Conservation (phyloP, 2,888 invertebrate genomes). For the Tricholauxania praeusta region DNA sequence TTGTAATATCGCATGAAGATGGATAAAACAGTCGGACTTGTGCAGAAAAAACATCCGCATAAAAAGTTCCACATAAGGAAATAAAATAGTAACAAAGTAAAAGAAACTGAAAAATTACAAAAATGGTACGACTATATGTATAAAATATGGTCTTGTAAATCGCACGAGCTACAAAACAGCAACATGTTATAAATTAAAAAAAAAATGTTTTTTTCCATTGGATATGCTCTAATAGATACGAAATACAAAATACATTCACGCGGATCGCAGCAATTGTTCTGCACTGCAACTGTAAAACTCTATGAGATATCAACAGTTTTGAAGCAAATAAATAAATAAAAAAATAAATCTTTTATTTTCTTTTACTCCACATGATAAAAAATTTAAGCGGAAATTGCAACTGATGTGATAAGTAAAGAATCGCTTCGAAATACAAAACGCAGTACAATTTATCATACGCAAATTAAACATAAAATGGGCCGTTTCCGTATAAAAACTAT, state of each 20-base stretch:
- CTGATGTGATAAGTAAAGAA: slow-evolving; percentile 9
- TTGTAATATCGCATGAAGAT: background rate
- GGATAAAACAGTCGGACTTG: background rate
- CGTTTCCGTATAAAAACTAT: too few species aligned
- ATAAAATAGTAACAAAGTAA: slow-evolving; percentile 11
- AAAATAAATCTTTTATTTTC: slow-evolving; percentile 4
- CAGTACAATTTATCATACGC: background rate
- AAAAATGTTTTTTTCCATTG: slow-evolving; percentile 10
- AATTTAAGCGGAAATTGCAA: slow-evolving; percentile 9
- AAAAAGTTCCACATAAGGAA: slow-evolving; percentile 29
- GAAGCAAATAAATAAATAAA: background rate
- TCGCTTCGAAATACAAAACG: background rate
- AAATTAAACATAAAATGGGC: too few species aligned
- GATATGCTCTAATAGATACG: slow-evolving; percentile 17
- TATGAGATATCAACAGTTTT: slow-evolving; percentile 16
- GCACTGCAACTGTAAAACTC: background rate
- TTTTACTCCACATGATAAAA: background rate
- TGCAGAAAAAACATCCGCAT: slow-evolving; percentile 27
- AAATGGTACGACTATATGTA: background rate
- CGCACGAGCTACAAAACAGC: slow-evolving; percentile 13
- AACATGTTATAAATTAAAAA: slow-evolving; percentile 13
- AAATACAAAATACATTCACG: background rate
- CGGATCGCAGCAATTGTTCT: slow-evolving; percentile 8
- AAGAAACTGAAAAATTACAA: background rate
- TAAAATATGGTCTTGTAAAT: background rate